Conservation (phyloP, 2,113 vertebrate genomes). For the Lucifuga dentata region DNA sequence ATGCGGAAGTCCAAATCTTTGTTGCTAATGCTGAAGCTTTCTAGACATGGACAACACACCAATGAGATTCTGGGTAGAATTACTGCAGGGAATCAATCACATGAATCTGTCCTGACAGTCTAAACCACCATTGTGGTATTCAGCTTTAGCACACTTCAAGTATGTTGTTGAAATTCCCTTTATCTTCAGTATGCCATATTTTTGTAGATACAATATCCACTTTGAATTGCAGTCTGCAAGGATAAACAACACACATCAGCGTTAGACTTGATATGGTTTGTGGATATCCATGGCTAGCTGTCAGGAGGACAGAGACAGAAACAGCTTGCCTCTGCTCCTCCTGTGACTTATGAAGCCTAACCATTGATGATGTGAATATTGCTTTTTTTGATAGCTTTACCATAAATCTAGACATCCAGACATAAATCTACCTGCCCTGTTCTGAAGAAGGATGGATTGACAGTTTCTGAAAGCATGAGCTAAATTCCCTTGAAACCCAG, state of each 20-base stretch:
- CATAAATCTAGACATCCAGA: too few relatives aligned
- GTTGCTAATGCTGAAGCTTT: slow-evolving; percentile 49
- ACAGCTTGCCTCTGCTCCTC: slow-evolving; percentile 40
- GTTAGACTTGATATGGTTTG: slow-evolving; percentile 24
- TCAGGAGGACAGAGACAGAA: slow-evolving; percentile 29
- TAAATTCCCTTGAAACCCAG: slow-evolving; percentile 49
- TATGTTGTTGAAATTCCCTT: slow-evolving; percentile 60
- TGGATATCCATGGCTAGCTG: slow-evolving; percentile 39
- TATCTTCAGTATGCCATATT: slow-evolving; percentile 32
- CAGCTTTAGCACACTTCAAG: slow-evolving; percentile 40
- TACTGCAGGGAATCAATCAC: slow-evolving; percentile 66
- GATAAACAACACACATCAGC: slow-evolving; percentile 39
- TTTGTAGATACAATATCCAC: slow-evolving; percentile 28
- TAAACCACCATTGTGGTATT: slow-evolving; percentile 35
- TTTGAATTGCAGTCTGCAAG: not conserved
- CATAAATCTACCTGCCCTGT: slow-evolving; percentile 41
- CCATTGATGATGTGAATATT: slow-evolving; percentile 46
- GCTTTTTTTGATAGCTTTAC: slow-evolving; percentile 46
- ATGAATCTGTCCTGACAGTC: slow-evolving; percentile 29
- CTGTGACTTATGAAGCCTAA: slow-evolving; percentile 52
- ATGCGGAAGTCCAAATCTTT: slow-evolving; percentile 40
- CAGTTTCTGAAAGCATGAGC: slow-evolving; percentile 68
- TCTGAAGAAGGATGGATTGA: slow-evolving; percentile 55
- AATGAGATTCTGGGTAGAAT: slow-evolving; percentile 52
- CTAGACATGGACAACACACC: slow-evolving; percentile 35